Evolutionary conservation across 2,797 vertebrate species (phyloP).

Genomic region (Alfaro cultratus): DNA sequence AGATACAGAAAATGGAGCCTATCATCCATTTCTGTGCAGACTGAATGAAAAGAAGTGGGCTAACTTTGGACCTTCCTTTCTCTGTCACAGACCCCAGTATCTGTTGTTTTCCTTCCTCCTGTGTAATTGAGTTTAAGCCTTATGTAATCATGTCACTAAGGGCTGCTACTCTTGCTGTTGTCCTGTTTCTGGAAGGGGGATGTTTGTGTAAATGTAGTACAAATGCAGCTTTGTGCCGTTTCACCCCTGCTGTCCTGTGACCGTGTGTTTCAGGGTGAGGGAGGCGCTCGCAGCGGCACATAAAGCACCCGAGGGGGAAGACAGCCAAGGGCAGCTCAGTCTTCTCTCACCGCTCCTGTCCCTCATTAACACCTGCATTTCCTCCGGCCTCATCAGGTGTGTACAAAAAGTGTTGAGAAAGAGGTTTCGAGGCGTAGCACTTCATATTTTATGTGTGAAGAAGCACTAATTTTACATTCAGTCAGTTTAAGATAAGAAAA

Average conservation of each 20-base stretch:
- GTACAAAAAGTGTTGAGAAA: constrained; percentile 2
- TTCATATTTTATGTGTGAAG: not conserved
- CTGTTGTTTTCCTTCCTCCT: constrained; percentile 39
- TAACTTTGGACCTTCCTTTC: constrained; percentile 35
- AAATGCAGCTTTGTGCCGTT: constrained; percentile 54
- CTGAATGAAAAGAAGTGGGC: constrained; percentile 42
- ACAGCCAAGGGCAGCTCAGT: constrained; percentile 41
- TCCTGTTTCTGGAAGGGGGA: constrained; percentile 47
- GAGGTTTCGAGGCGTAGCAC: not conserved
- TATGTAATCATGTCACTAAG: constrained; percentile 64
- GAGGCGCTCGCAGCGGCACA: constrained; percentile 54
- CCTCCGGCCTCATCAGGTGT: constrained; percentile 80
- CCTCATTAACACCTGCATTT: constrained; percentile 82
- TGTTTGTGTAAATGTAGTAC: constrained; percentile 47
- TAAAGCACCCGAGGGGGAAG: constrained; percentile 60
- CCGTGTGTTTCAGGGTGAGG: constrained; percentile 75
- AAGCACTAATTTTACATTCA: not conserved
- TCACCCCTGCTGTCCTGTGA: constrained; percentile 67
- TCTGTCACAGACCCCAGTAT: constrained; percentile 32
- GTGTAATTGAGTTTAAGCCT: constrained; percentile 72
- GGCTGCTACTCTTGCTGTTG: constrained; percentile 43
- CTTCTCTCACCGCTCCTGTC: constrained; percentile 68
- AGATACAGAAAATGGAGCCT: constrained; percentile 53
- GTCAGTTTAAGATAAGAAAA: not conserved
- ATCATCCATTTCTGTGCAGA: constrained; percentile 26